A percentile compares a stretch with the other conserved stretches of the same genome.
These are phyloP conservation scores for Chamaea fasciata DNA, from an alignment of 2,113 vertebrate species.

Conservation along the genomic window DNA sequence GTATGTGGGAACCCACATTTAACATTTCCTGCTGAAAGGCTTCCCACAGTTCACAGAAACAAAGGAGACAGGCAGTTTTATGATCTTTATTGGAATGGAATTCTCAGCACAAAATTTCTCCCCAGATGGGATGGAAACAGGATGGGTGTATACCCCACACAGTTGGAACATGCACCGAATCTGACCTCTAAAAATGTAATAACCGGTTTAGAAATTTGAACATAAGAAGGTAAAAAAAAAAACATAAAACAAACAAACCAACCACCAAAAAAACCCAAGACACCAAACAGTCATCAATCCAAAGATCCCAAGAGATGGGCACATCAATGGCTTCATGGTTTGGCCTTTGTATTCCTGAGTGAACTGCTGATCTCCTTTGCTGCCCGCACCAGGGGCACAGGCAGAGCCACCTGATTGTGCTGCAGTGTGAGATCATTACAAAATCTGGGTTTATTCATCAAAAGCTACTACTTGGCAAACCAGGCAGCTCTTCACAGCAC, in stretches of 20 bases:
- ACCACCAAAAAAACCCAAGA: neutral
- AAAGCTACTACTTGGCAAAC: neutral
- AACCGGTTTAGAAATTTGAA: neutral
- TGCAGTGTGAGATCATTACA: neutral
- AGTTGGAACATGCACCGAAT: neutral
- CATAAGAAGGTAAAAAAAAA: fast-evolving
- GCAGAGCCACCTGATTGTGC: neutral
- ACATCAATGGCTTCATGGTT: neutral
- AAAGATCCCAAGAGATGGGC: neutral
- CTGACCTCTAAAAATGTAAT: neutral
- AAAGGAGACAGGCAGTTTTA: neutral
- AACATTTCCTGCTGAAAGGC: neutral
- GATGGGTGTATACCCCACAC: neutral
- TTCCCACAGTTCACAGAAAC: neutral
- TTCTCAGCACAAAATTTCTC: neutral
- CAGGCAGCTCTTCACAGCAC: neutral
- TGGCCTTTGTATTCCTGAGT: neutral
- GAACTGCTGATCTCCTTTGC: neutral
- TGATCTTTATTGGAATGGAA: neutral
- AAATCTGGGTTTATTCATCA: neutral
- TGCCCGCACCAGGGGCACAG: neutral
- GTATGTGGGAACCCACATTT: neutral
- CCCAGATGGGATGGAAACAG: neutral
- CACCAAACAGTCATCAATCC: neutral
- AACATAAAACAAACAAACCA: neutral